Evolutionary conservation across 2,888 invertebrate species (phyloP), one percentile per base, ranked within the genome.

Genomic region (Teinopalpus imperialis): DNA sequence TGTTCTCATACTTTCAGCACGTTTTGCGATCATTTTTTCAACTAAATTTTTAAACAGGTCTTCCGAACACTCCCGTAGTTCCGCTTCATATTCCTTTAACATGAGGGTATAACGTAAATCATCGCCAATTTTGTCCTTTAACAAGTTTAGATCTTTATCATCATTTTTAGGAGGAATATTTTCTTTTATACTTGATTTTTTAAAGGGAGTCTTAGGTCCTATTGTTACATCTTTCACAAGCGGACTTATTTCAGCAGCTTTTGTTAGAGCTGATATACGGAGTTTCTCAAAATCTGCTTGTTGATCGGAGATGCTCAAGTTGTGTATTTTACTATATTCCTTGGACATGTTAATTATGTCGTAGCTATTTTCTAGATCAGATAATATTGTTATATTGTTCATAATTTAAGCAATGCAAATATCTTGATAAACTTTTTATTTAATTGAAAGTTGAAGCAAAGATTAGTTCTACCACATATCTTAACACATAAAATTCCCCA

Each of bases 181-280:
- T 45, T 69, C 63, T 8, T 53, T 53, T 20, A 53, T 42, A 8
- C 49, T 42, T 20, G 58, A 58, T 41, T 77, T 62, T 10, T 63
- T 60, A 6, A 51, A 21, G 5, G 69, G 66, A 39, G 67, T 74
- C 7, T 73, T 74, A 0, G 90, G 90, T 0, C 90, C 90, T 43
- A 91, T 85, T 0, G 91, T 92, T 0, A 88, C 88, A 68, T 89
- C 82, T 51, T 82, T 81, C 1, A 91, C 74, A 21, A 69, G 61
- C 1, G 83, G 81, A 48, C 90, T 90, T 14, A 92, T 83, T 60
- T 79, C 76, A 9, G 86, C 88, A 2, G 90, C 91, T 66, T 92
- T 93, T 23, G 81, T 86, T 13, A 93, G 66, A 2, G 91, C 91
- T 1, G 92, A 90, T 47, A 91, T 76, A 56, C 92, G 90, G 32